Conservation (phyloP, 2,113 vertebrate species). For the Blennius ocellaris region DNA sequence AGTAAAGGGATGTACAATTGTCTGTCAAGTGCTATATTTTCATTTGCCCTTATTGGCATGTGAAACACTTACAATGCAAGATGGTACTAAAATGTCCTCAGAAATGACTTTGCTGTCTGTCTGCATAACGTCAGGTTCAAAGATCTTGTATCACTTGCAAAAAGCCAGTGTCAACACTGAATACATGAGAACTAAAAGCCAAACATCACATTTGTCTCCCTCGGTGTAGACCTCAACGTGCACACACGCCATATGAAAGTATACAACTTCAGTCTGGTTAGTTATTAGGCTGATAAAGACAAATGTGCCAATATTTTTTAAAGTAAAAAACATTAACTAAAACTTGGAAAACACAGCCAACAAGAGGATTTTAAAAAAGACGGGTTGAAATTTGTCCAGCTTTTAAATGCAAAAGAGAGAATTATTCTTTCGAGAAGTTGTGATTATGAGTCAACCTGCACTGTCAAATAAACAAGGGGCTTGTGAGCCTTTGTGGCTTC, state of each 20-base stretch:
- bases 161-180: neutral
- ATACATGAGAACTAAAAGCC: neutral
- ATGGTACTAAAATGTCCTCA: neutral
- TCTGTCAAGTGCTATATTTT: neutral
- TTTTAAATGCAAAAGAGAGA: too few species aligned
- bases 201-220: neutral
- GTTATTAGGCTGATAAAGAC: too few species aligned
- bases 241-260: neutral
- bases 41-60: neutral
- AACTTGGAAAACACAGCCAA: neutral
- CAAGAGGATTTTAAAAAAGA: neutral
- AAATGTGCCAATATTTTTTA: too few species aligned
- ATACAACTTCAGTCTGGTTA: neutral
- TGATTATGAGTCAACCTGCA: neutral
- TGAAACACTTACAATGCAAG: constrained; percentile 4
- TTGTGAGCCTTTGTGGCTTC: neutral
- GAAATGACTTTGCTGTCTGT: constrained; percentile 10
- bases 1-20: neutral
- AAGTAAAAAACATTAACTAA: too few species aligned
- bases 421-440: neutral
- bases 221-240: neutral
- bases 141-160: constrained; percentile 7
- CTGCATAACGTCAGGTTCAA: neutral
- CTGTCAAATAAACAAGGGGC: neutral
- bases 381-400: neutral